Evolutionary conservation across 1,140 invertebrate species (phyloP).

Genomic region (Pteromalus puparum): DNA sequence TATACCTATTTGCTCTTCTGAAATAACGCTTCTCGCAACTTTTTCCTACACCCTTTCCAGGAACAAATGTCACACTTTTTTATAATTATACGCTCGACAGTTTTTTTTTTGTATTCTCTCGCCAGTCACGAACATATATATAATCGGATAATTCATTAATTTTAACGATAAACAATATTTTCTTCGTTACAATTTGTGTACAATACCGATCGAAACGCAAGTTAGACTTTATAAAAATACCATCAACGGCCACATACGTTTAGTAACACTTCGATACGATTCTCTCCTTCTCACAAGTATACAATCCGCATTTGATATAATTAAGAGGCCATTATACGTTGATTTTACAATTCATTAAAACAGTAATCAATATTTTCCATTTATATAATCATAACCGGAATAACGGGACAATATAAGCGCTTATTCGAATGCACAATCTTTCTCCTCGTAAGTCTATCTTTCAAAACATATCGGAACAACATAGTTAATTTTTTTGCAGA

Average conservation of each 20-base stretch:
- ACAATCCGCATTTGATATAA: constrained; percentile 47
- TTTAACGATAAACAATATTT: constrained; percentile 37
- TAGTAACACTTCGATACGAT: constrained; percentile 58
- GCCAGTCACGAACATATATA: constrained; percentile 32
- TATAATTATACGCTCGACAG: background rate
- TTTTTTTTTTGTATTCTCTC: constrained; percentile 5
- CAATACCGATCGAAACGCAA: constrained; percentile 60
- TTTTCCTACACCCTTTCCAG: constrained; percentile 42
- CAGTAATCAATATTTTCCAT: constrained; percentile 41
- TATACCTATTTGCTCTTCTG: constrained; percentile 49
- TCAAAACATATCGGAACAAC: background rate
- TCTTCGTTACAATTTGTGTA: constrained; percentile 51
- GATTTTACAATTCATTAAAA: constrained; percentile 30
- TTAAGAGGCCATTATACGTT: constrained; percentile 36
- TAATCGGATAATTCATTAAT: constrained; percentile 33
- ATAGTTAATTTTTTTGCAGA: background rate
- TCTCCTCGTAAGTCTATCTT: background rate
- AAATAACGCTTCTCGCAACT: constrained; percentile 30
- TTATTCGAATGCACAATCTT: constrained; percentile 22
- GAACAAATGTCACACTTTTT: constrained; percentile 52
- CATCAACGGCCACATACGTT: constrained; percentile 62
- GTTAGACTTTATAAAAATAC: constrained; percentile 68
- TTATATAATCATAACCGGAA: constrained; percentile 40
- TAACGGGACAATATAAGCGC: constrained; percentile 44
- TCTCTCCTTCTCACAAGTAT: constrained; percentile 46